Conservation (phyloP, 2,888 invertebrate genomes). For the Zygaena filipendulae region DNA sequence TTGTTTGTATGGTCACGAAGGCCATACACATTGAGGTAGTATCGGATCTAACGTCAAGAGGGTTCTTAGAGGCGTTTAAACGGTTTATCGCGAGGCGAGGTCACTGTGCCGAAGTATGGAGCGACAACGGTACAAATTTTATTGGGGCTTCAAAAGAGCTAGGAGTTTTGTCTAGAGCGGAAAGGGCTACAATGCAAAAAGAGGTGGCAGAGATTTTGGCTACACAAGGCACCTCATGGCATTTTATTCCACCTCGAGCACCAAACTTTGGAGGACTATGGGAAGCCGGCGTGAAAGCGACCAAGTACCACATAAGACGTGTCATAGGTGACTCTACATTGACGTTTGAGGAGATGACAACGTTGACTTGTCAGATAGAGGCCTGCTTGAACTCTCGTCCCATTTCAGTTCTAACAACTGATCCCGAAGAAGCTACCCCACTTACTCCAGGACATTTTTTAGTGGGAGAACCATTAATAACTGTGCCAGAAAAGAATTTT, state of each 20-base stretch:
- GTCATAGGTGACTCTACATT: conserved; percentile 12
- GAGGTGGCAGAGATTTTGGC: conserved; percentile 5
- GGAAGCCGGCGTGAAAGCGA: conserved; percentile 15
- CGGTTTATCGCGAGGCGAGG: conserved; percentile 17
- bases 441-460: conserved; percentile 19
- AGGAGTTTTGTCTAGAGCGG: conserved; percentile 3
- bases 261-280: conserved; percentile 18
- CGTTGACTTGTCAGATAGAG: conserved; percentile 16
- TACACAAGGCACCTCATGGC: conserved; percentile 11
- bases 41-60: conserved; percentile 11
- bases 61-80: conserved; percentile 17
- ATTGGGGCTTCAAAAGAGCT: conserved; percentile 15
- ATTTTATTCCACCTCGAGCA: conserved; percentile 15
- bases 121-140: conserved; percentile 20
- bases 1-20: conserved; percentile 16
- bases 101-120: conserved; percentile 15
- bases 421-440: conserved; percentile 11
- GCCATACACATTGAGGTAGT: conserved; percentile 16
- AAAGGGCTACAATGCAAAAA: conserved; percentile 1
- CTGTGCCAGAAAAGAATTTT: conserved; percentile 10
- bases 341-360: conserved; percentile 16
- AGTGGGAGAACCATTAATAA: conserved; percentile 15
- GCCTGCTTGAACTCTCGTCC: conserved; percentile 20
- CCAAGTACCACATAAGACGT: conserved; percentile 15
- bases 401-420: conserved; percentile 1